Evolutionary conservation across 2,888 invertebrate genomes (phyloP).

Genomic region (Hypena proboscidalis): DNA sequence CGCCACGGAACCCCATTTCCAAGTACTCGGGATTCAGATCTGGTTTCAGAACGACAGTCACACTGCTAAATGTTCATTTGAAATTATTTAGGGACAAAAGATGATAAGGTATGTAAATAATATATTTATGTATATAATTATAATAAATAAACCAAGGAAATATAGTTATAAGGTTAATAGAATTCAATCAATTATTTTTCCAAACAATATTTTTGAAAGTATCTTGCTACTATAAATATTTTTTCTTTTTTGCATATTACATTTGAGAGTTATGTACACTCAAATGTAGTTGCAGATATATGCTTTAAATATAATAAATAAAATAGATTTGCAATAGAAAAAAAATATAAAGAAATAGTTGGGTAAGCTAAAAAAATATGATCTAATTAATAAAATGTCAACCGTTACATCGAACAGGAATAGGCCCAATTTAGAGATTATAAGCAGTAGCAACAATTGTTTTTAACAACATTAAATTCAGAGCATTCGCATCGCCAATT

Average conservation of each 20-base stretch:
- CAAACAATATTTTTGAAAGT: too few species aligned
- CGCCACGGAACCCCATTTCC: slow-evolving; percentile 93
- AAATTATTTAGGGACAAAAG: slow-evolving; percentile 7
- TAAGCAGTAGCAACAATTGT: slow-evolving; percentile 34
- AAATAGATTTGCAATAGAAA: too few species aligned
- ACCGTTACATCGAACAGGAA: slow-evolving; percentile 22
- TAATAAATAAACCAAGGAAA: too few species aligned
- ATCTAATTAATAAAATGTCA: slow-evolving; percentile 6
- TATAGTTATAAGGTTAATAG: too few species aligned
- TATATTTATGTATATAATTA: neutral
- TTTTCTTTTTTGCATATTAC: too few species aligned
- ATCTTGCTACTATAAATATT: too few species aligned
- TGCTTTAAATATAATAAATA: too few species aligned
- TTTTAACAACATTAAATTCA: slow-evolving; percentile 21
- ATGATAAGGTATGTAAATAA: neutral
- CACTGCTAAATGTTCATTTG: slow-evolving; percentile 68
- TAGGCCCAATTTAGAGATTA: slow-evolving; percentile 13
- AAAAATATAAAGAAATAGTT: too few species aligned
- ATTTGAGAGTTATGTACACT: too few species aligned
- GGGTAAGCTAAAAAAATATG: too few species aligned
- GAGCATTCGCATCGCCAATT: slow-evolving; percentile 63
- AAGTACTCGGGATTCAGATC: slow-evolving; percentile 95
- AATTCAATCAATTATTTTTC: too few species aligned
- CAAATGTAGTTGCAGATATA: too few species aligned
- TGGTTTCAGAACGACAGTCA: slow-evolving; percentile 80